Base-by-base conservation (phyloP, 2,888 invertebrate species). In the Mythimna lalbum region DNA sequence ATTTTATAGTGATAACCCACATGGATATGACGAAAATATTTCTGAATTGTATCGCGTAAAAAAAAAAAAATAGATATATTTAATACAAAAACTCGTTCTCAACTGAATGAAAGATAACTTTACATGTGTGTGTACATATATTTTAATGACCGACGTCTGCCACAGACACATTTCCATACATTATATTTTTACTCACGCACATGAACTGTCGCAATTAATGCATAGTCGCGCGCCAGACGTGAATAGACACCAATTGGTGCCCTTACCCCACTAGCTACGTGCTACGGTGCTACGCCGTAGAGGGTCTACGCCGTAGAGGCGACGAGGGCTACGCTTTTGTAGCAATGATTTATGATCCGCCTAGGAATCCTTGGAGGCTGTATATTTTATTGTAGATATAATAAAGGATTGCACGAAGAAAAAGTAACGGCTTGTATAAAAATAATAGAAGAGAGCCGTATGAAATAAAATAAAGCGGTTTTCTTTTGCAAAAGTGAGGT, bases 261-360 rank as follows among this genome's bases (percentile, higher is more conserved):
- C 50, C 57, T 65, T 67, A 43, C 70, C 76, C 66, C 31, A 19
- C 69, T 61, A 72, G 60, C 75, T 78, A 83, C 79, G 75, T 67
- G 70, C 78, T 77, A 71, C 63, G 73, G 5, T 14, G 69, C 71
- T 67, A 71, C 72, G 64, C 33, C 55, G 80, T n/a, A n/a, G n/a
- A n/a, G n/a, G n/a, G n/a, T n/a, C 82, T 85, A 84, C 82, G 77
- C 64, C 76, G 78, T 85, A 82, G 65, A 52, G 57, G 21, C 67
- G 63, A 76, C 81, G 64, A 71, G 59, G 12, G 65, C 68, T 81
- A 81, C 72, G 82, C 60, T 57, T 82, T 69, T 23, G 67, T 78
- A 82, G 79, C 67, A 31, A 81, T 69, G 82, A 82, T 82, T 82
- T 80, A 80, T 68, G 79, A 65, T n/a, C 33, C 66, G 39, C 17